These are phyloP conservation scores for Melanotaenia pygmaea DNA, from an alignment of 2,797 vertebrate species.

Conservation along the genomic window DNA sequence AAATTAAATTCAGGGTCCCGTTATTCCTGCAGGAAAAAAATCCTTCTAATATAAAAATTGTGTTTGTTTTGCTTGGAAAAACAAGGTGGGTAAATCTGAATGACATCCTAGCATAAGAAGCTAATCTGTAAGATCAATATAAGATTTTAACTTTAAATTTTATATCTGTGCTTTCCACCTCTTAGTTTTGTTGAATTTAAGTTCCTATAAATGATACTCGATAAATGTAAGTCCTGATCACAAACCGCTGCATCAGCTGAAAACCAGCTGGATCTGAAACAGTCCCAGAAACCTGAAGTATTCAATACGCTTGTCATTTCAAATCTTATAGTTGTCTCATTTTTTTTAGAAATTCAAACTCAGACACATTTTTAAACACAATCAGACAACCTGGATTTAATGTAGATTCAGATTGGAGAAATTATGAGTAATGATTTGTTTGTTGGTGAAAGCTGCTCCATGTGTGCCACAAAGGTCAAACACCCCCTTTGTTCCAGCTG, in stretches of 20 bases:
- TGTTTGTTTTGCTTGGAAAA: too few relatives aligned
- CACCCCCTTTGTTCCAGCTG: slow-evolving; percentile 5
- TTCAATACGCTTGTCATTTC: background rate
- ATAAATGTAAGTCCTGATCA: background rate
- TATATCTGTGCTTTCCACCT: background rate
- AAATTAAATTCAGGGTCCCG: too few relatives aligned
- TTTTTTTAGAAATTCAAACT: background rate
- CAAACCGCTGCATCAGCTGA: background rate
- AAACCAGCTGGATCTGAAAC: background rate
- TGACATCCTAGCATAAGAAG: too few relatives aligned
- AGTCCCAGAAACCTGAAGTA: background rate
- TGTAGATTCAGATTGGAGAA: accelerated
- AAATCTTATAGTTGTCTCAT: background rate
- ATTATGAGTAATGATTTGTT: background rate
- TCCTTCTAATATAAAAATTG: too few relatives aligned
- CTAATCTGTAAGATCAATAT: too few relatives aligned
- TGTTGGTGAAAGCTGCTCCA: slow-evolving; percentile 8
- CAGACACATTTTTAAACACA: background rate
- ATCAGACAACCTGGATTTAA: background rate
- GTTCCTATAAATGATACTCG: background rate
- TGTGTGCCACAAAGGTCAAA: slow-evolving; percentile 45
- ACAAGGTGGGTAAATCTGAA: too few relatives aligned
- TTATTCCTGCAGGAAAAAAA: background rate
- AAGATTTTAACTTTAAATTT: too few relatives aligned
- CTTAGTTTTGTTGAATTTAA: background rate